Evolutionary conservation across 2,113 vertebrate species (phyloP).

Genomic region (Charadrius vociferus): DNA sequence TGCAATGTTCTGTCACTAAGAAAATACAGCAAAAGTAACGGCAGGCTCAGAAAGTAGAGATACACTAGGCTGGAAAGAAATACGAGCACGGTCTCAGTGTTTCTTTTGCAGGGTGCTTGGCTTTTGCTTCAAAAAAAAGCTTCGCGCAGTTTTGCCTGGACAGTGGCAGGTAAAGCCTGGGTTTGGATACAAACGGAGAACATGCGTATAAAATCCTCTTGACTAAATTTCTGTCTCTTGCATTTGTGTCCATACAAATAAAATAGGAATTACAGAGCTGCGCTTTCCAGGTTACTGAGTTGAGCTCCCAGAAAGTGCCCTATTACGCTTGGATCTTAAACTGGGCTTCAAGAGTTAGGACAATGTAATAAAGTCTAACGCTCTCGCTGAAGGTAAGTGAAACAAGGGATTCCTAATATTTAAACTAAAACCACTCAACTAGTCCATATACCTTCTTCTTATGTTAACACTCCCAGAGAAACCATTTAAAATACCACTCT

Average conservation of each 20-base stretch:
- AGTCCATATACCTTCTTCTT: background rate
- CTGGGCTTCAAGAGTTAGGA: background rate
- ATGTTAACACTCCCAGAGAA: background rate
- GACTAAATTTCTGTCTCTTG: background rate
- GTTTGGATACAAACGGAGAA: background rate
- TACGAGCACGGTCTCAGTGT: background rate
- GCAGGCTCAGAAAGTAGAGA: conserved; percentile 14
- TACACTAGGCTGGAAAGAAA: background rate
- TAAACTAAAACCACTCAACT: background rate
- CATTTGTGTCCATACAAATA: background rate
- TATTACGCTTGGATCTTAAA: background rate
- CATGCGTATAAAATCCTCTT: fast-evolving
- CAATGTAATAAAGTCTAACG: background rate
- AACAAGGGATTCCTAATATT: background rate
- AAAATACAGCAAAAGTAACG: conserved; percentile 61
- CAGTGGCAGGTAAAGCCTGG: background rate
- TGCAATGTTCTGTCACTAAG: conserved; percentile 45
- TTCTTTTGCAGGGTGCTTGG: background rate
- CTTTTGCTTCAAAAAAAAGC: background rate
- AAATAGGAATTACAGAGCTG: background rate
- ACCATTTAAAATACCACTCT: background rate
- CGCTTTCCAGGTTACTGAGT: background rate
- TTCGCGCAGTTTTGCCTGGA: background rate
- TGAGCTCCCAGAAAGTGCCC: background rate
- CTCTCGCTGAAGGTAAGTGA: background rate